These are phyloP conservation scores for Diphyllodes magnificus DNA, from an alignment of 2,113 vertebrate genomes.

Conservation along the genomic window DNA sequence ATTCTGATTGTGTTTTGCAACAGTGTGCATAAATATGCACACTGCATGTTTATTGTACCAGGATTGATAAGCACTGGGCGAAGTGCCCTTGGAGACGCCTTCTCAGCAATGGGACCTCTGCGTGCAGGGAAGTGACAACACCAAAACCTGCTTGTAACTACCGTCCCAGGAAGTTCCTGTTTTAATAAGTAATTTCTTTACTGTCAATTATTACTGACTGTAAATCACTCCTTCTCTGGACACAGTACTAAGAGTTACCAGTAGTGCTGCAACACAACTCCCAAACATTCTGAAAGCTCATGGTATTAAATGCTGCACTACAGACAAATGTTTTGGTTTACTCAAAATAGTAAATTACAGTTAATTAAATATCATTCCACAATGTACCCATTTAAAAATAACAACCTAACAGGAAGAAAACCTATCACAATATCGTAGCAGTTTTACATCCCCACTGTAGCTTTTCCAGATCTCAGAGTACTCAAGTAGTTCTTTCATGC, in stretches of 20 bases:
- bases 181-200: background rate
- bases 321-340: background rate
- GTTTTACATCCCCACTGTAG: background rate
- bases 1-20: background rate
- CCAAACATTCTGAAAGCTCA: background rate
- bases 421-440: fast-evolving
- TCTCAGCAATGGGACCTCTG: background rate
- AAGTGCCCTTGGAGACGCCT: background rate
- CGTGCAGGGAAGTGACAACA: background rate
- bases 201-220: background rate
- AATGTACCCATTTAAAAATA: background rate
- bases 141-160: background rate
- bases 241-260: background rate
- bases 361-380: background rate
- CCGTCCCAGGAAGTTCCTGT: background rate
- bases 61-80: background rate
- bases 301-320: background rate
- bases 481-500: background rate
- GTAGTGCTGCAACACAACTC: background rate
- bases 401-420: background rate
- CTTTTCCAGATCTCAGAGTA: background rate
- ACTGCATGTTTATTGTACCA: background rate
- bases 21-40: background rate
- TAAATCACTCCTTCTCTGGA: background rate
- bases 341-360: background rate